Evolutionary conservation across 1,140 invertebrate species (phyloP).

Genomic region (Cotesia vestalis): DNA sequence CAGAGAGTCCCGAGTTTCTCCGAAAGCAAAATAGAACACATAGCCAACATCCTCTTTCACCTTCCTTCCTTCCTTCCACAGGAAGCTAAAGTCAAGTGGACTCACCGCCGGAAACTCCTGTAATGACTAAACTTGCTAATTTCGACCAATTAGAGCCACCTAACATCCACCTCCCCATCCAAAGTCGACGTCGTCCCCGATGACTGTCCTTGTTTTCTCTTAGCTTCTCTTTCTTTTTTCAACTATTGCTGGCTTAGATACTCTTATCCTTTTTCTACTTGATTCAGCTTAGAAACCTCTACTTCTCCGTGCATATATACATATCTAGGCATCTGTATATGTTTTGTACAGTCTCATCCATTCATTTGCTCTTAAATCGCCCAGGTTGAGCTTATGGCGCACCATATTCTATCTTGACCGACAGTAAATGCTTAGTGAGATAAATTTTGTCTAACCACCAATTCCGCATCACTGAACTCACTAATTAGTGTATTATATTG

Average conservation of each 20-base stretch:
- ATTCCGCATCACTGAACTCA: slow-evolving; percentile 5
- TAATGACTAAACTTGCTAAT: slow-evolving; percentile 69
- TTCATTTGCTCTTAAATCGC: slow-evolving; percentile 30
- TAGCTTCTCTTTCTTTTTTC: background rate
- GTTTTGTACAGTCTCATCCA: background rate
- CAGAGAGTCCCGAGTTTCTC: background rate
- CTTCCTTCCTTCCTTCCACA: slow-evolving; percentile 50
- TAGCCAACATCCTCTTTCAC: slow-evolving; percentile 9
- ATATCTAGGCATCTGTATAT: too few species aligned
- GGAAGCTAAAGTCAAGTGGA: slow-evolving; percentile 63
- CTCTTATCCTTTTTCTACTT: too few species aligned
- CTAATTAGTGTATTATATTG: background rate
- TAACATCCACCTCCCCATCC: slow-evolving; percentile 39
- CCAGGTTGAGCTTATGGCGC: slow-evolving; percentile 54
- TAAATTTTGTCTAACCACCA: slow-evolving; percentile 10
- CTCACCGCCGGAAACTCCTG: slow-evolving; percentile 60
- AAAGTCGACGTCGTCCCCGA: slow-evolving; percentile 31
- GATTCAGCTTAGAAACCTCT: background rate
- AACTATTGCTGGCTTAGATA: too few species aligned
- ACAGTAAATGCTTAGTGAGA: slow-evolving; percentile 40
- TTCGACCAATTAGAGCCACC: slow-evolving; percentile 64
- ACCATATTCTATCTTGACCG: slow-evolving; percentile 60
- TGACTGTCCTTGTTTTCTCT: slow-evolving; percentile 32
- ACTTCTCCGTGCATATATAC: background rate
- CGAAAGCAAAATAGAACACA: slow-evolving; percentile 11